Conservation (phyloP, 2,113 vertebrate species). For the Corynorhinus townsendii region DNA sequence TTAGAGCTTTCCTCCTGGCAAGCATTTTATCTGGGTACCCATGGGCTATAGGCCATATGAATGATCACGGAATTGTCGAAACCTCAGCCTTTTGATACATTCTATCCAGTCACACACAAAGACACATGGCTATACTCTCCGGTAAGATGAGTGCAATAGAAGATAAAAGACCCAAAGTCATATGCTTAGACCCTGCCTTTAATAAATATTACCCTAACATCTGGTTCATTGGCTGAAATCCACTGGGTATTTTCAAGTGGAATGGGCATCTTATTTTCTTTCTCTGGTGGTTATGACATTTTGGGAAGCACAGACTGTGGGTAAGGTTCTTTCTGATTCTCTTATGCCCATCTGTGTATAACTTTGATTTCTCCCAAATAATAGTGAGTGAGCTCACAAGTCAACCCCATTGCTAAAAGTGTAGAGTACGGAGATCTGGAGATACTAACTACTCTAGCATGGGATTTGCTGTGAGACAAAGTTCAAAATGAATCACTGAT, state of each 20-base stretch:
- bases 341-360: conserved; percentile 42
- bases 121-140: conserved; percentile 55
- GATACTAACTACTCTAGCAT: conserved; percentile 26
- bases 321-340: conserved; percentile 9
- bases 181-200: conserved; percentile 34
- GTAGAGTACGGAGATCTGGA: conserved; percentile 10
- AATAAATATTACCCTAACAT: conserved; percentile 56
- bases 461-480: conserved; percentile 23
- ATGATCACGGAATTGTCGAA: neutral
- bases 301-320: neutral
- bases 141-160: conserved; percentile 15
- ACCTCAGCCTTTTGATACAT: conserved; percentile 38
- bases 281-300: neutral
- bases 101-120: conserved; percentile 55
- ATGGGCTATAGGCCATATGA: neutral
- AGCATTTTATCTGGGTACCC: neutral
- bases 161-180: conserved; percentile 61
- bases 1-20: neutral
- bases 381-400: conserved; percentile 45
- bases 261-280: conserved; percentile 12
- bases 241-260: neutral
- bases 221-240: conserved; percentile 41
- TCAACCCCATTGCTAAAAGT: conserved; percentile 41
- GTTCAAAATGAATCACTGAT: conserved; percentile 69
- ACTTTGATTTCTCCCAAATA: conserved; percentile 51